phyloP scores from a whole-genome alignment of 2,113 vertebrate genomes.

The Craseonycteris thonglongyai region DNA sequence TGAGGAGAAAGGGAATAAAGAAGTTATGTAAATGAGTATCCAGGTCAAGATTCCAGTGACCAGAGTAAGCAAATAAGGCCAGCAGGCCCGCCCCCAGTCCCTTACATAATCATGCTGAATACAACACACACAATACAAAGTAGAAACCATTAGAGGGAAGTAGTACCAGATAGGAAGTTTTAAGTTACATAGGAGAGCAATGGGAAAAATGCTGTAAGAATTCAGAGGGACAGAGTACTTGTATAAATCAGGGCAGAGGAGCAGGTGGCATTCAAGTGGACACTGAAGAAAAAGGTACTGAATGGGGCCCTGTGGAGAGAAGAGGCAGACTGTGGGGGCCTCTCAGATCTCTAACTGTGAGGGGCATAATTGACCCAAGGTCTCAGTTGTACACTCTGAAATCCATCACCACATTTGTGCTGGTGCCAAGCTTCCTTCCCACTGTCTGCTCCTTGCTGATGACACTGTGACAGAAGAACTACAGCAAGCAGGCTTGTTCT shows the following conservation, averaged over 20 bases:
- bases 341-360: neutral
- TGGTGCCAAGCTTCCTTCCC: neutral
- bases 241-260: neutral
- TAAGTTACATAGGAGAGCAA: neutral
- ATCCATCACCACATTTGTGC: neutral
- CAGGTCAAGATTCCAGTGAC: neutral
- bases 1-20: neutral
- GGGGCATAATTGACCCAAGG: rapidly evolving
- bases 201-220: neutral
- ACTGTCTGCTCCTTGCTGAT: neutral
- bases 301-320: neutral
- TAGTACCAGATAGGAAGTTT: neutral
- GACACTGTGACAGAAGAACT: neutral
- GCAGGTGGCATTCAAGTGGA: neutral
- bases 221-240: neutral
- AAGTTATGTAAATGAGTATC: neutral
- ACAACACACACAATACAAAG: neutral
- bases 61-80: neutral
- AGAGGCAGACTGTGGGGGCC: neutral
- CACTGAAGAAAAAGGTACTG: neutral
- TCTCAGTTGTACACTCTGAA: neutral
- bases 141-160: neutral
- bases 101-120: neutral
- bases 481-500: neutral
- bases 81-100: neutral